Conservation (phyloP, 1,140 invertebrate genomes). For the Procambarus clarkii region DNA sequence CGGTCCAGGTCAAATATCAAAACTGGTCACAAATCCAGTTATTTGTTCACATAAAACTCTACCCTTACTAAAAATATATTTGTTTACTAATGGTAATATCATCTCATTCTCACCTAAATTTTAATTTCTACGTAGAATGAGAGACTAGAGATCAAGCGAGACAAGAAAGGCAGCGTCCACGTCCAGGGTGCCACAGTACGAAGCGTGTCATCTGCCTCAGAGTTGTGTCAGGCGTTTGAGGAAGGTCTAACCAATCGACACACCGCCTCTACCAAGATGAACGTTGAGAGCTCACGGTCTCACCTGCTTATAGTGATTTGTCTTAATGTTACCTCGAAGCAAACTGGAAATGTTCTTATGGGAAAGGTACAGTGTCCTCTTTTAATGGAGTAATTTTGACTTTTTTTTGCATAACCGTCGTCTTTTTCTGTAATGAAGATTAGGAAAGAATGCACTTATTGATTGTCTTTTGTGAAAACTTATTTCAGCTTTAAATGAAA, state of each 20-base stretch:
- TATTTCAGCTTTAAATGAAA: too few species aligned
- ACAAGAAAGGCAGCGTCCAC: slow-evolving; percentile 78
- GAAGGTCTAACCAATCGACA: slow-evolving; percentile 77
- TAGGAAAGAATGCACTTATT: too few species aligned
- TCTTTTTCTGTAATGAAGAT: too few species aligned
- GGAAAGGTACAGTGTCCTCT: slow-evolving; percentile 75
- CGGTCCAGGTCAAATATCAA: too few species aligned
- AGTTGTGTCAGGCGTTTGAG: slow-evolving; percentile 76
- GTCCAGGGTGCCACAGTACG: slow-evolving; percentile 76
- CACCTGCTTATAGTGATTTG: slow-evolving; percentile 79
- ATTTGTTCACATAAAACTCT: too few species aligned
- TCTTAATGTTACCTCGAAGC: slow-evolving; percentile 76
- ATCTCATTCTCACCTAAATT: too few species aligned
- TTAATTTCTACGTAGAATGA: slow-evolving; percentile 24
- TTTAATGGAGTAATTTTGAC: background rate
- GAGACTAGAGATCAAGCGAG: slow-evolving; percentile 77
- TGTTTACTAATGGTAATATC: too few species aligned
- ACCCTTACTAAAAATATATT: too few species aligned
- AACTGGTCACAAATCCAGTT: too few species aligned
- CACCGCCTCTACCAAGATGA: slow-evolving; percentile 78
- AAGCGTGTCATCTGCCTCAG: slow-evolving; percentile 75
- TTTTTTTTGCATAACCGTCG: too few species aligned
- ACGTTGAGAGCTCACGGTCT: slow-evolving; percentile 79
- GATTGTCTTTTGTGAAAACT: too few species aligned
- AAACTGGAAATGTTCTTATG: slow-evolving; percentile 77